A percentile compares a stretch with the other conserved stretches of the same genome.
phyloP scores from a whole-genome alignment of 1,140 invertebrate species.

The Muscidifurax raptorellus region DNA sequence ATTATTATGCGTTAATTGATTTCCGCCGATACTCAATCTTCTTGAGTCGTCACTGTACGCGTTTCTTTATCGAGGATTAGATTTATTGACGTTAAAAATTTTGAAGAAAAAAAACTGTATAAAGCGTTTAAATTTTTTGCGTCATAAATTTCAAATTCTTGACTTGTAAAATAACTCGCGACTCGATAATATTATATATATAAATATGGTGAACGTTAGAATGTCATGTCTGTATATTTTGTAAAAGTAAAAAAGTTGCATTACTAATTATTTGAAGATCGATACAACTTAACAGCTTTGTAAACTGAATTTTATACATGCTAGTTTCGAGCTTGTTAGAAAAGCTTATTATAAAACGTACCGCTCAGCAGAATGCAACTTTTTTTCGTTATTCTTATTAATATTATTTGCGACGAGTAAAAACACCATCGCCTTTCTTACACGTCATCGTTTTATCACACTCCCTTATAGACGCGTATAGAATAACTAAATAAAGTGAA shows the following conservation, averaged over 20 bases:
- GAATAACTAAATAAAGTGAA: conserved; percentile 60
- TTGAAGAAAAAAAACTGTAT: conserved; percentile 21
- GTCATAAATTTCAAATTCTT: conserved; percentile 20
- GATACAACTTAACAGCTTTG: not conserved
- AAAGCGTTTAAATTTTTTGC: conserved; percentile 27
- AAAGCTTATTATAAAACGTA: not conserved
- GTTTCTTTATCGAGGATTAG: not conserved
- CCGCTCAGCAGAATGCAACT: conserved; percentile 23
- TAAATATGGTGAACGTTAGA: conserved; percentile 41
- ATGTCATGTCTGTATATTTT: conserved; percentile 46
- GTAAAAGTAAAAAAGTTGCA: conserved; percentile 38
- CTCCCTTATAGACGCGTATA: conserved; percentile 55
- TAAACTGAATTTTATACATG: not conserved
- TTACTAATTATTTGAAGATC: not conserved
- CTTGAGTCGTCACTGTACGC: not conserved
- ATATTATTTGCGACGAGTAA: conserved; percentile 24
- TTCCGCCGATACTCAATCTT: conserved; percentile 30
- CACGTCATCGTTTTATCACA: conserved; percentile 24
- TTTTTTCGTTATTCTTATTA: conserved; percentile 20
- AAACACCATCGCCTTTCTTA: conserved; percentile 32
- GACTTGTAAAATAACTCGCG: conserved; percentile 25
- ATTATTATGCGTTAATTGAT: conserved; percentile 33
- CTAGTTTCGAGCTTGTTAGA: not conserved
- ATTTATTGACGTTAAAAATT: conserved; percentile 22
- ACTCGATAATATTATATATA: conserved; percentile 11